Conservation (phyloP, 2,888 invertebrate species). For the Candidula unifasciata region DNA sequence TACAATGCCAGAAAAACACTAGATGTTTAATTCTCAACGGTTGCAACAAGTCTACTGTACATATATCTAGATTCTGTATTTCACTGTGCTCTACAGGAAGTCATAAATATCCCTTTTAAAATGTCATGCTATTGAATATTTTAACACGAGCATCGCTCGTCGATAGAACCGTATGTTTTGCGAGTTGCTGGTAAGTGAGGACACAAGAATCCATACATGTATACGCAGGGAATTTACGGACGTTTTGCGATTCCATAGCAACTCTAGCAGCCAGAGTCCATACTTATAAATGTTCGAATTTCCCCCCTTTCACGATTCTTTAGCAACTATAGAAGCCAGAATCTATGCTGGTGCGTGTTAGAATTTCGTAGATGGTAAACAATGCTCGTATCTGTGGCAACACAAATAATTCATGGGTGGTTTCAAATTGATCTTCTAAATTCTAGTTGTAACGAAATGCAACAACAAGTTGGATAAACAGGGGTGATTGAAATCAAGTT, state of each 20-base stretch:
- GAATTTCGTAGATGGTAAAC: neutral
- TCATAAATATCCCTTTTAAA: neutral
- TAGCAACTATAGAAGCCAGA: no score
- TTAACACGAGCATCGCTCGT: neutral
- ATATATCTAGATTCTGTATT: neutral
- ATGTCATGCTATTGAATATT: constrained; percentile 1
- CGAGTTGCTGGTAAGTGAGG: no score
- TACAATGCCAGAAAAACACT: no score
- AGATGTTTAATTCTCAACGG: neutral
- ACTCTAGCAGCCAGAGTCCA: no score
- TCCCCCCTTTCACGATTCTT: no score
- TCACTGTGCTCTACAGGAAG: neutral
- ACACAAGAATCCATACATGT: no score
- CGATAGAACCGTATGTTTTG: neutral
- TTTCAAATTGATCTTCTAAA: neutral
- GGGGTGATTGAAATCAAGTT: no score
- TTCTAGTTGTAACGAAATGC: neutral
- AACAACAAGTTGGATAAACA: no score
- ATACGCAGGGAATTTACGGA: no score
- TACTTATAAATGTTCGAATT: neutral
- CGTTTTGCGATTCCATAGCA: no score
- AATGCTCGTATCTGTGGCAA: neutral
- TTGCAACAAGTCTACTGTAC: neutral
- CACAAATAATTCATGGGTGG: neutral
- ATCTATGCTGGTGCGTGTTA: no score